Percentiles rank a stretch among this genome's conserved stretches.
Conservation (phyloP, 1,140 invertebrate genomes). For the Megalonaias nervosa region DNA sequence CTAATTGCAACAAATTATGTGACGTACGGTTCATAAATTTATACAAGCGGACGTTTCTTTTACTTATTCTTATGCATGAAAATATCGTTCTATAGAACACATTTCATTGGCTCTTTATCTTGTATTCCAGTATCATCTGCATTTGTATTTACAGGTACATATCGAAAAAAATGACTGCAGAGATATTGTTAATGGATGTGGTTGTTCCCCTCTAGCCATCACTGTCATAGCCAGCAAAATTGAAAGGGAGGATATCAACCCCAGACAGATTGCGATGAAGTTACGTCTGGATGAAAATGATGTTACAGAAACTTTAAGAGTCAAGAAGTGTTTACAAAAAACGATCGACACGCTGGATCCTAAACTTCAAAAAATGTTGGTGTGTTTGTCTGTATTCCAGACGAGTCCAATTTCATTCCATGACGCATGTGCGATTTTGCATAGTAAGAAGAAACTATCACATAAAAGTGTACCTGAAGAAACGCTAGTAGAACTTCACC, state of each 20-base stretch:
- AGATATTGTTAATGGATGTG: conserved; percentile 19
- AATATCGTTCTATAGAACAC: no score
- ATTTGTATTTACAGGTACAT: no score
- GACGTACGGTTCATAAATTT: no score
- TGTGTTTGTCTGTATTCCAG: conserved; percentile 22
- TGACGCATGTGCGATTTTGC: no score
- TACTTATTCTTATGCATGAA: no score
- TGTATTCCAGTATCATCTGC: no score
- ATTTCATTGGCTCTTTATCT: no score
- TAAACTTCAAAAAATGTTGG: neutral
- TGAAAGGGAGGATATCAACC: conserved; percentile 12
- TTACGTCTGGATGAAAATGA: conserved; percentile 23
- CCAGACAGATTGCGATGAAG: conserved; percentile 17
- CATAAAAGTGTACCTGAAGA: no score
- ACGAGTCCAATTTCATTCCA: neutral
- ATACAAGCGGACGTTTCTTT: no score
- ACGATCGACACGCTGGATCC: neutral
- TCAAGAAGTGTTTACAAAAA: conserved; percentile 14
- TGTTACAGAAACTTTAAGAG: conserved; percentile 9
- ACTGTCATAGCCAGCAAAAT: conserved; percentile 7
- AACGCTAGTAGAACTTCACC: no score
- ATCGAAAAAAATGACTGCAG: neutral
- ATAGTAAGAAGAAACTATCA: no score
- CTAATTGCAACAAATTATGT: no score
- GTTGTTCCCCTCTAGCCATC: conserved; percentile 26